phyloP scores from a whole-genome alignment of 1,140 invertebrate species.

The Listronotus oregonensis region DNA sequence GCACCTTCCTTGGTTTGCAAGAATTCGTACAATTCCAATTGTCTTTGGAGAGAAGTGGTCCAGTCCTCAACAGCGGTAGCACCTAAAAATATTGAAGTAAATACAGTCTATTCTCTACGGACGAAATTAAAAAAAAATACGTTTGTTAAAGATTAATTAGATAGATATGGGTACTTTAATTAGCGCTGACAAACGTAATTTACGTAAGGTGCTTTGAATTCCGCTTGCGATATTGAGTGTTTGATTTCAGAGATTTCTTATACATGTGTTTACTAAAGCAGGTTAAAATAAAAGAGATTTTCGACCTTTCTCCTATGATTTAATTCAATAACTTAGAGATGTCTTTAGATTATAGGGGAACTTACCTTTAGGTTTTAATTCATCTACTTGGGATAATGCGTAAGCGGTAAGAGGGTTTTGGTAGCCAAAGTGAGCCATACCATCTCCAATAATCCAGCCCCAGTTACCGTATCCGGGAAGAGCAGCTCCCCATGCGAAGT shows the following conservation, averaged over 20 bases:
- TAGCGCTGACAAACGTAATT: no score
- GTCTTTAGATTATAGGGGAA: background rate
- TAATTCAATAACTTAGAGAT: no score
- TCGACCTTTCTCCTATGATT: no score
- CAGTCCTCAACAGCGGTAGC: conserved; percentile 31
- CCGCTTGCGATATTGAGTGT: no score
- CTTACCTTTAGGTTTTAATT: conserved; percentile 34
- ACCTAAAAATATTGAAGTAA: background rate
- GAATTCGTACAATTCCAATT: conserved; percentile 38
- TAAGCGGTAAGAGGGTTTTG: conserved; percentile 38
- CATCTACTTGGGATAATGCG: conserved; percentile 23
- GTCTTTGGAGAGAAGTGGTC: conserved; percentile 33
- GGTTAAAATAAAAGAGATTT: no score
- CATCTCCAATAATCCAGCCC: conserved; percentile 36
- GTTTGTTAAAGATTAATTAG: no score
- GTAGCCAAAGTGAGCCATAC: conserved; percentile 34
- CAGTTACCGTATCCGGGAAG: conserved; percentile 17
- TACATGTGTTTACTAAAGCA: no score
- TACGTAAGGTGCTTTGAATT: no score
- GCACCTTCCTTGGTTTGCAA: conserved; percentile 37
- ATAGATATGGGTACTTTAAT: no score
- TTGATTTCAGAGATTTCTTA: no score
- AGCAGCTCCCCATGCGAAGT: conserved; percentile 34
- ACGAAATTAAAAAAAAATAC: no score
- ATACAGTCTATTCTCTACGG: no score